Conservation (phyloP, 2,113 vertebrate species). For the Dasyornis broadbenti region DNA sequence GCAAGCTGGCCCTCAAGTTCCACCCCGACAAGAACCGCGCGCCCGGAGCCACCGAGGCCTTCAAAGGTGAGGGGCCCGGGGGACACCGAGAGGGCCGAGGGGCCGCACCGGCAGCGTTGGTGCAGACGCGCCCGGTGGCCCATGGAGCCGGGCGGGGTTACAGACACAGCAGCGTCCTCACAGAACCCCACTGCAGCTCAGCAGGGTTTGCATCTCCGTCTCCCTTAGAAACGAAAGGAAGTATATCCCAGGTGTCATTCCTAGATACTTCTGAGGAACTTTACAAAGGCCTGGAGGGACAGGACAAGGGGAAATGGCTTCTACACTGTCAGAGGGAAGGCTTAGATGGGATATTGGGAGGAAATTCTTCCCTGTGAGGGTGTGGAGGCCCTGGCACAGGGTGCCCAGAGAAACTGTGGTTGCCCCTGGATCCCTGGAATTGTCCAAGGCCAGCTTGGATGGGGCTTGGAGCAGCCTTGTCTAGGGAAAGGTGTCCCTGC, state of each 20-base stretch:
- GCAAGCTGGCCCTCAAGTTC: constrained; percentile 89
- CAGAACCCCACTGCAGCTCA: accelerated
- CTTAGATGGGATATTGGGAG: not conserved
- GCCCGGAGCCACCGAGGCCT: constrained; percentile 92
- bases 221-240: not conserved
- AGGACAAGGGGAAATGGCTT: not conserved
- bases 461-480: accelerated
- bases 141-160: accelerated
- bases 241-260: accelerated
- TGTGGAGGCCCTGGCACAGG: not conserved
- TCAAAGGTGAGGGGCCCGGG: constrained; percentile 82
- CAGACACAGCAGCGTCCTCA: accelerated
- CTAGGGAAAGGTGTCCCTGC: not conserved
- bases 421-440: not conserved
- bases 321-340: not conserved
- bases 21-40: constrained; percentile 96
- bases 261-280: not conserved
- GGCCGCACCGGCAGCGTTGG: not conserved
- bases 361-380: accelerated
- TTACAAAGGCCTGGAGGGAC: too few species aligned
- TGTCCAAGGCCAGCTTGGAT: not conserved
- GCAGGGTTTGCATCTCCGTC: not conserved
- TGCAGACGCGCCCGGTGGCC: not conserved
- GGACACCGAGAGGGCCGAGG: not conserved
- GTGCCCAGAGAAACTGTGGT: not conserved